These are phyloP conservation scores for Platycnemis pennipes DNA, from an alignment of 2,888 invertebrate species.

Conservation along the genomic window DNA sequence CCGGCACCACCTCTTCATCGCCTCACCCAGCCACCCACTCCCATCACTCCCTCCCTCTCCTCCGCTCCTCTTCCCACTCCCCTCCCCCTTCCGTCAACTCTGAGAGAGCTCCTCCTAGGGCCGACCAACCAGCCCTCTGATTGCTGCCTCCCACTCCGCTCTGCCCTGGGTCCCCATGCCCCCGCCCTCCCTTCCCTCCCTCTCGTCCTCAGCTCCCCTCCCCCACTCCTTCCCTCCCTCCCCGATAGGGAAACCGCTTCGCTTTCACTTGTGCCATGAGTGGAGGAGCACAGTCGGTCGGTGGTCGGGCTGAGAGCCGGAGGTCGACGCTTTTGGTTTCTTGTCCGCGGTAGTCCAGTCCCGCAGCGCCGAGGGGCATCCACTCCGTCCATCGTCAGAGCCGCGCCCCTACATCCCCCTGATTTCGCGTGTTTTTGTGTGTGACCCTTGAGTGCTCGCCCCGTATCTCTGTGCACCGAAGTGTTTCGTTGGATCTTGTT, in stretches of 20 bases:
- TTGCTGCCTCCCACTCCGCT: not conserved
- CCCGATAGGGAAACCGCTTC: conserved; percentile 52
- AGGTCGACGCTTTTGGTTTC: not conserved
- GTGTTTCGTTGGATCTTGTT: conserved; percentile 14
- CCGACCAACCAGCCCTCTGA: conserved; percentile 21
- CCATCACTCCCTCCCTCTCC: not conserved
- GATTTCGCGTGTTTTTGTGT: conserved; percentile 37
- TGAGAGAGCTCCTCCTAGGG: not conserved
- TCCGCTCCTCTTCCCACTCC: not conserved
- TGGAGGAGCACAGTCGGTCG: conserved; percentile 64
- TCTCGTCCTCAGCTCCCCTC: not conserved
- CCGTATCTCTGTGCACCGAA: not conserved
- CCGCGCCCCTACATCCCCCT: not conserved
- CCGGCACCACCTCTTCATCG: not conserved
- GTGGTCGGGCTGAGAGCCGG: conserved; percentile 44
- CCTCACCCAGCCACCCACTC: conserved; percentile 17
- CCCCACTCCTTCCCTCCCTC: not conserved
- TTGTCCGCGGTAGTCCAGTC: not conserved
- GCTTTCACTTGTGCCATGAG: conserved; percentile 58
- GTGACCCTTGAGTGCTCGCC: not conserved
- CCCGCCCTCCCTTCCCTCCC: not conserved
- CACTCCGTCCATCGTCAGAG: not conserved
- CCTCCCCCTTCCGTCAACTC: not conserved
- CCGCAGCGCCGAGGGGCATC: not conserved
- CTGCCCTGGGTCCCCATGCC: not conserved